Conservation (phyloP, 2,113 vertebrate genomes). For the Callopanchax toddi region DNA sequence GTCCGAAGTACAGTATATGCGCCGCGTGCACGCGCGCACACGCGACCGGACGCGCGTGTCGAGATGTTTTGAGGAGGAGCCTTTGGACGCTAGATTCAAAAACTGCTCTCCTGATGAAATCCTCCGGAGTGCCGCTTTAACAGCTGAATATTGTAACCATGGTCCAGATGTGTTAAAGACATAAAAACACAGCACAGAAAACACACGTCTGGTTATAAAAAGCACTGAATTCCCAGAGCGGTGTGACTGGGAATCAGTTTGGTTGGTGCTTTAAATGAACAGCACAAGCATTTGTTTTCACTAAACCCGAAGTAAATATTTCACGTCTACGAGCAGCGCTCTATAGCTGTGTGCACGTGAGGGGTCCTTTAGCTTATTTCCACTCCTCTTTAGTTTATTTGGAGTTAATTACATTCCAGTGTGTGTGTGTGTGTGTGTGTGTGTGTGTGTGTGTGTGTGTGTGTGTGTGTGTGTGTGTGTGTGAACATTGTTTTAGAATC, state of each 20-base stretch:
- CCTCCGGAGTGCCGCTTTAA: too few species aligned
- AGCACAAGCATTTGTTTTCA: too few species aligned
- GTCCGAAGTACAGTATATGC: too few species aligned
- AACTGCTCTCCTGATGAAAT: too few species aligned
- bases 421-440: too few species aligned
- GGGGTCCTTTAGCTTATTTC: slow-evolving; percentile 40
- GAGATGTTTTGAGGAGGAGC: too few species aligned
- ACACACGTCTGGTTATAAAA: neutral
- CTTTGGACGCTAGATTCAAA: too few species aligned
- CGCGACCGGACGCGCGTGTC: too few species aligned
- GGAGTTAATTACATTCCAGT: slow-evolving; percentile 31
- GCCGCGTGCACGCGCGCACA: too few species aligned
- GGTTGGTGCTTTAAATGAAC: slow-evolving; percentile 25
- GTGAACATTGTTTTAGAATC: slow-evolving; percentile 29
- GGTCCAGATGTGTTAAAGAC: neutral
- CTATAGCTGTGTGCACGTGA: slow-evolving; percentile 44
- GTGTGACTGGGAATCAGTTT: slow-evolving; percentile 17
- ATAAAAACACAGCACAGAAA: neutral
- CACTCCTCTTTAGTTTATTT: slow-evolving; percentile 39
- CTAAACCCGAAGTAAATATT: slow-evolving; percentile 19
- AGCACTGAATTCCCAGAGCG: neutral
- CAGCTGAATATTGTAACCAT: too few species aligned
- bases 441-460: too few species aligned
- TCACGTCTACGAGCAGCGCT: neutral
- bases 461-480: too few species aligned